A percentile compares a stretch with the other conserved stretches of the same genome.
Conservation (phyloP, 2,113 vertebrate genomes). For the Lanius collurio region DNA sequence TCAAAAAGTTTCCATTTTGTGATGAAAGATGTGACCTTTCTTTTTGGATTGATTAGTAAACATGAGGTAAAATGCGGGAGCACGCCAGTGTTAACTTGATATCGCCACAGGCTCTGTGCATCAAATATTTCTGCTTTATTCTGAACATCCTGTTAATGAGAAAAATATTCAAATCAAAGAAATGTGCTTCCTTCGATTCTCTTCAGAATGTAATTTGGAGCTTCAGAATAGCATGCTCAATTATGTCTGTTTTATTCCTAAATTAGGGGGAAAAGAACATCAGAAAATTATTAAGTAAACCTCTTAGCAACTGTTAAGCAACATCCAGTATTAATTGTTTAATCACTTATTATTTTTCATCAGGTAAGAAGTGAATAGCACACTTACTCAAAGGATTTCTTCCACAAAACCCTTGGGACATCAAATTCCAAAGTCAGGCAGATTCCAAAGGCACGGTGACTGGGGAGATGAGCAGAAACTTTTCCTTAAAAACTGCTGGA, state of each 20-base stretch:
- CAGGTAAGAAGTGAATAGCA: not conserved
- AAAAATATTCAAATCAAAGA: slow-evolving; percentile 66
- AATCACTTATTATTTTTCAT: slow-evolving; percentile 1
- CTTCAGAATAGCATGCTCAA: slow-evolving; percentile 2
- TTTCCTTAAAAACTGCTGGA: not conserved
- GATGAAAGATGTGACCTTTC: slow-evolving; percentile 59
- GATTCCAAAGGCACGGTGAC: not conserved
- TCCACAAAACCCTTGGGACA: not conserved
- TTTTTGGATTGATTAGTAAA: slow-evolving; percentile 57
- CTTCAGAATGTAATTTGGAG: slow-evolving; percentile 20
- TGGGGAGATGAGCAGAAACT: not conserved
- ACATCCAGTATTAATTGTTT: slow-evolving; percentile 41
- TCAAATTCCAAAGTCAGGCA: not conserved
- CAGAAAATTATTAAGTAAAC: slow-evolving; percentile 10
- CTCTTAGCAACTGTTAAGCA: slow-evolving; percentile 25
- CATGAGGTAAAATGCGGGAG: not conserved
- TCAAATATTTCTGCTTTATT: slow-evolving; percentile 57
- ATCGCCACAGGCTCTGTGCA: slow-evolving; percentile 29
- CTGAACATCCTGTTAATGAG: slow-evolving; percentile 48
- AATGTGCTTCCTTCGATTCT: slow-evolving; percentile 20
- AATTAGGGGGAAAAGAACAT: not conserved
- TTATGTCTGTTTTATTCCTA: slow-evolving; percentile 38
- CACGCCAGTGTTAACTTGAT: slow-evolving; percentile 19
- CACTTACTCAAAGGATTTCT: not conserved
- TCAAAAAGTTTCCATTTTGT: slow-evolving; percentile 32